Conservation (phyloP, 2,797 vertebrate genomes). For the Trachurus trachurus region DNA sequence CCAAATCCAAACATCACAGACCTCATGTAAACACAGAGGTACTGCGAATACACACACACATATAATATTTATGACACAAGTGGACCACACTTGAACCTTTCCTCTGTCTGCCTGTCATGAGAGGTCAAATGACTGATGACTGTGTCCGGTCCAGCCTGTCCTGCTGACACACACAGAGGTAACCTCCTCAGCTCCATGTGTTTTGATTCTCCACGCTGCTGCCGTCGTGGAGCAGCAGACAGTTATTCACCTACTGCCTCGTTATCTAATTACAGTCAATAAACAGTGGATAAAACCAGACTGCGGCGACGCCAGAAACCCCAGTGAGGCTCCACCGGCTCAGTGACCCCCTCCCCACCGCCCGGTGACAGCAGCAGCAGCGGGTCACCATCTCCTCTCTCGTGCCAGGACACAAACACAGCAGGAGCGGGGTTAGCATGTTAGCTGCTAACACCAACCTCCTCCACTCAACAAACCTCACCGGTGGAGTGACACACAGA, state of each 20-base stretch:
- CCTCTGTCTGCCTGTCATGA: no score
- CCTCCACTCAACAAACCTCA: background rate
- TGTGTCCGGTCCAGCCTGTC: background rate
- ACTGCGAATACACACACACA: no score
- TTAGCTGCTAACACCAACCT: background rate
- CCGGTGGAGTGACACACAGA: constrained; percentile 2
- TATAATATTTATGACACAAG: no score
- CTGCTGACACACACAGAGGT: background rate
- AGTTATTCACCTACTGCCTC: background rate
- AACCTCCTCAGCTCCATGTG: constrained; percentile 11
- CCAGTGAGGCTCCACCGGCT: no score
- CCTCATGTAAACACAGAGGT: background rate
- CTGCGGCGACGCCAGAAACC: background rate
- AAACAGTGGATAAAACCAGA: background rate
- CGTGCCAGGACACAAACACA: background rate
- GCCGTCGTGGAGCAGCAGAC: background rate
- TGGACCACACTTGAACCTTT: no score
- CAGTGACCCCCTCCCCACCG: background rate
- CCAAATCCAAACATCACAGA: background rate
- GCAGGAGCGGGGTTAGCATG: constrained; percentile 4
- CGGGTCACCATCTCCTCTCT: background rate
- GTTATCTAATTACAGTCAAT: constrained; percentile 12
- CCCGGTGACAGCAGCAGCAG: background rate
- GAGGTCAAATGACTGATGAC: no score
- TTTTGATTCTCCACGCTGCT: constrained; percentile 9